Percentiles rank a stretch among this genome's conserved stretches.
Conservation (phyloP, 2,888 invertebrate species). For the Fissipunctia ypsillon region DNA sequence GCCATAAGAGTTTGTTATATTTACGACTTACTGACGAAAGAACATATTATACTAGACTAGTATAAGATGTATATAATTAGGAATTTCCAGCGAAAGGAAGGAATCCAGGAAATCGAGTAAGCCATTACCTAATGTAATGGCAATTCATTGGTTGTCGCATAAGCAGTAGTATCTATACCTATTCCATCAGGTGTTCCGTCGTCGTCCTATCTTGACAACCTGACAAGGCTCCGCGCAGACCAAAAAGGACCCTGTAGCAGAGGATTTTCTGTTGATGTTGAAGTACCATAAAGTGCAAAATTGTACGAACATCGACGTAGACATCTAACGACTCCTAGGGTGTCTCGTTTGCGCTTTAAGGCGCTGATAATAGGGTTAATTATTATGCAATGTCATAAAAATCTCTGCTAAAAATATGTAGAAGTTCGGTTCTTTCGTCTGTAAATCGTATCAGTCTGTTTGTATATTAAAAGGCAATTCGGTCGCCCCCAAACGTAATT, state of each 20-base stretch:
- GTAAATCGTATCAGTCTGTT: slow-evolving; percentile 29
- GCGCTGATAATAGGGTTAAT: neutral
- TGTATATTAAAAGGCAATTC: slow-evolving; percentile 31
- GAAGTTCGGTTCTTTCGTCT: slow-evolving; percentile 29
- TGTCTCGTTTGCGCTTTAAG: neutral
- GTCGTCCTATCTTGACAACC: neutral
- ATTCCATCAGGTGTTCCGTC: neutral
- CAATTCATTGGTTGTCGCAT: no score
- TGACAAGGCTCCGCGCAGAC: neutral
- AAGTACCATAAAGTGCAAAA: neutral
- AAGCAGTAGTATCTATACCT: no score
- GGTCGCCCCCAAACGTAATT: slow-evolving; percentile 39
- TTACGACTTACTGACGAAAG: slow-evolving; percentile 28
- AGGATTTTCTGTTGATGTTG: neutral
- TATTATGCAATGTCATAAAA: neutral
- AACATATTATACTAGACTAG: neutral
- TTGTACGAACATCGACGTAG: neutral
- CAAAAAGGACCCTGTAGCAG: neutral
- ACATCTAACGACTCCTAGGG: neutral
- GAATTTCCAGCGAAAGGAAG: neutral
- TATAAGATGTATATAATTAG: neutral
- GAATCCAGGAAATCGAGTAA: neutral
- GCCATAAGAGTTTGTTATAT: slow-evolving; percentile 49
- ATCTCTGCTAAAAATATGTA: neutral
- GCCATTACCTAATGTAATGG: no score